phyloP scores from a whole-genome alignment of 2,888 invertebrate species.

The Lissonota sp. region DNA sequence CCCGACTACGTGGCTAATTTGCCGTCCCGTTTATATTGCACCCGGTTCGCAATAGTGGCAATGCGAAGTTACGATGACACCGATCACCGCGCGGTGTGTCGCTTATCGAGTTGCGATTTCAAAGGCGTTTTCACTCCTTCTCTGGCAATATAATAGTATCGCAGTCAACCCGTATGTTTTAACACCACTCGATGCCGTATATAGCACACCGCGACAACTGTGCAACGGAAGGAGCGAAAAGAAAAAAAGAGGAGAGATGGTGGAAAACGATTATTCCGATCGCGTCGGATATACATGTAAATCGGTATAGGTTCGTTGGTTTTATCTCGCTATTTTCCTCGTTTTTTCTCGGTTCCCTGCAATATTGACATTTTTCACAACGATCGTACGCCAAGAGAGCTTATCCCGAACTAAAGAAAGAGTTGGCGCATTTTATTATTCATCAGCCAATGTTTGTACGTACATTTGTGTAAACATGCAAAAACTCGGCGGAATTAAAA shows the following conservation, averaged over 20 bases:
- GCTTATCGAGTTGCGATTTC: constrained; percentile 54
- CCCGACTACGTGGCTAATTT: constrained; percentile 59
- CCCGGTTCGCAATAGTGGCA: constrained; percentile 46
- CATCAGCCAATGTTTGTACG: constrained; percentile 23
- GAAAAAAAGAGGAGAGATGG: constrained; percentile 6
- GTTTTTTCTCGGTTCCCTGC: constrained; percentile 30
- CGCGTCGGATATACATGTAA: constrained; percentile 49
- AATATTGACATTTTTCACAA: constrained; percentile 50
- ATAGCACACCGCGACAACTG: not conserved
- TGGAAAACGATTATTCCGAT: constrained; percentile 48
- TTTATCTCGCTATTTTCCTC: not conserved
- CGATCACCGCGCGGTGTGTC: constrained; percentile 16
- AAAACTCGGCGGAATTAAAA: constrained; percentile 18
- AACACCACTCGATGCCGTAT: not conserved
- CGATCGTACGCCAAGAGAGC: constrained; percentile 29
- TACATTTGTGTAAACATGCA: constrained; percentile 1
- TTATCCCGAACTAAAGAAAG: not conserved
- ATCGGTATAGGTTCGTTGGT: constrained; percentile 47
- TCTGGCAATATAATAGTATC: constrained; percentile 5
- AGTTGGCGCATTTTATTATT: constrained; percentile 41
- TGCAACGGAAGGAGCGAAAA: constrained; percentile 27
- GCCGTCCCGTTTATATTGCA: constrained; percentile 52
- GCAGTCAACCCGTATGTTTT: constrained; percentile 1
- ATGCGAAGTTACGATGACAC: constrained; percentile 54
- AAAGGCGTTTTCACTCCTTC: constrained; percentile 34